A percentile compares a stretch with the other conserved stretches of the same genome.
These are phyloP conservation scores for Toxotes lorentzi DNA, from an alignment of 2,797 vertebrate species.

Conservation along the genomic window DNA sequence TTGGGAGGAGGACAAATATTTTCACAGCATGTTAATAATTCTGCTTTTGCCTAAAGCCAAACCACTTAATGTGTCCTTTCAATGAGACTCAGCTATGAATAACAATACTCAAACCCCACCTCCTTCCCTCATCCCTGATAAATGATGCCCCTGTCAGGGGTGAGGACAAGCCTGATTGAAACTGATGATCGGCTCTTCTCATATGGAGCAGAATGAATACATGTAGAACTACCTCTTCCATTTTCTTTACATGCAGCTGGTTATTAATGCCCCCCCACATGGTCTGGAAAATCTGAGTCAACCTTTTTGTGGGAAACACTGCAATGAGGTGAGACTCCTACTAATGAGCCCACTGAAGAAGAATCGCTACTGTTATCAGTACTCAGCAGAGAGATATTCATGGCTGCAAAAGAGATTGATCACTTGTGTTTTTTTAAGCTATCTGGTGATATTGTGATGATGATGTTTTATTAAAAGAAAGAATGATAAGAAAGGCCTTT, in stretches of 20 bases:
- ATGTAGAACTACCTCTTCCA: constrained; percentile 23
- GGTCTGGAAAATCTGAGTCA: constrained; percentile 51
- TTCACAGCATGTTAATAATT: constrained; percentile 35
- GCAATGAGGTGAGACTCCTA: constrained; percentile 44
- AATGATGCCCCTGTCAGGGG: constrained; percentile 35
- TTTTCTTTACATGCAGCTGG: constrained; percentile 30
- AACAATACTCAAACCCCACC: background rate
- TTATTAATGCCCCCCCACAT: constrained; percentile 53
- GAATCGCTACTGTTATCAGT: constrained; percentile 32
- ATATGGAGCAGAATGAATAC: constrained; percentile 46
- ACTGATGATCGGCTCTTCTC: constrained; percentile 45
- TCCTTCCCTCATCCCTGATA: constrained; percentile 29
- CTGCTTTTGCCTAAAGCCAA: constrained; percentile 22
- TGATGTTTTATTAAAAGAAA: background rate
- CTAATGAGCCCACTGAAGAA: constrained; percentile 47
- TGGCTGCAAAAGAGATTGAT: constrained; percentile 18
- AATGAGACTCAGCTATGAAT: constrained; percentile 28
- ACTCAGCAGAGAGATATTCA: constrained; percentile 23
- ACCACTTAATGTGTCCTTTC: constrained; percentile 10
- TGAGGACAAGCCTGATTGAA: constrained; percentile 59
- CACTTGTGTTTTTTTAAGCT: background rate
- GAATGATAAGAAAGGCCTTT: background rate
- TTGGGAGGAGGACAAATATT: constrained; percentile 15
- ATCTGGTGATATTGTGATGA: background rate
- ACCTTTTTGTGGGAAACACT: constrained; percentile 12